Evolutionary conservation across 2,113 vertebrate species (phyloP).

Genomic region (Acrocephalus arundinaceus): DNA sequence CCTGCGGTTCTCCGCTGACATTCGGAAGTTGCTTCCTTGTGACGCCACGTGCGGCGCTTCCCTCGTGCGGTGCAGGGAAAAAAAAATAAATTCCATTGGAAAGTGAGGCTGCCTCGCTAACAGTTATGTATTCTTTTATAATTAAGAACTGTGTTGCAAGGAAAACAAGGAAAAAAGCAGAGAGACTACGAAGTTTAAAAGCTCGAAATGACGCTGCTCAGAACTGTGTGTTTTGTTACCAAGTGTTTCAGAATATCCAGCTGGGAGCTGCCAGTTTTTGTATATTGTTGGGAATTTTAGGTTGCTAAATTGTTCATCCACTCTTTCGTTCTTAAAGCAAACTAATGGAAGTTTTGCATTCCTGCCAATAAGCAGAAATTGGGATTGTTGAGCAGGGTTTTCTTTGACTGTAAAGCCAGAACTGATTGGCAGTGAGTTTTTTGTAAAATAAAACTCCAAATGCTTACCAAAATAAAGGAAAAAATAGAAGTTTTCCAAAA

Average conservation of each 20-base stretch:
- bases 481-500: not conserved
- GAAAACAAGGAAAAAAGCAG: not conserved
- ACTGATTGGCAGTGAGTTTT: not conserved
- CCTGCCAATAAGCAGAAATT: not conserved
- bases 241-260: not conserved
- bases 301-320: not conserved
- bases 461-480: not conserved
- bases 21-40: not conserved
- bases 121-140: fast-evolving
- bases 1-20: fast-evolving
- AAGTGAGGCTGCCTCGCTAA: not conserved
- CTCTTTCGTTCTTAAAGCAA: not conserved
- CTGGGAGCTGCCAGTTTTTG: not conserved
- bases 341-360: not conserved
- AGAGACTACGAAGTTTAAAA: not conserved
- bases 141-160: fast-evolving
- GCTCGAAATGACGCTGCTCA: not conserved
- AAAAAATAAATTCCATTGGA: too few species aligned
- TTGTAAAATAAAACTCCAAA: not conserved
- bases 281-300: not conserved
- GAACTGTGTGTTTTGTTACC: not conserved
- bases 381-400: not conserved
- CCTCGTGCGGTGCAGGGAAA: fast-evolving
- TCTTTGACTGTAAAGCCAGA: not conserved
- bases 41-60: not conserved